Evolutionary conservation across 2,888 invertebrate genomes (phyloP), one percentile per base, ranked within the genome.

Genomic region (Ethmia dodecea): DNA sequence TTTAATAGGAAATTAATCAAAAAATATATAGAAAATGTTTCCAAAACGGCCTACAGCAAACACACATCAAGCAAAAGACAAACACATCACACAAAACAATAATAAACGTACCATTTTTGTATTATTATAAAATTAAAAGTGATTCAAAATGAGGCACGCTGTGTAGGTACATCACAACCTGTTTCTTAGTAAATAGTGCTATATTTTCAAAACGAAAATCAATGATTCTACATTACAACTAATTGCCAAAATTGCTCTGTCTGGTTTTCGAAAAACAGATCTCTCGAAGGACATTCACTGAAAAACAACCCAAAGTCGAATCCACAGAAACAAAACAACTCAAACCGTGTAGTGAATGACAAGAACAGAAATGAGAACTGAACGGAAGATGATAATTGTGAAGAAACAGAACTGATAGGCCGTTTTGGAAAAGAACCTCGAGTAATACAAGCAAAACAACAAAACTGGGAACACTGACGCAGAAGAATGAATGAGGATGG

Each of bases 11-110:
- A 59, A 58, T 45, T 45, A 64, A 56, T 45, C 51, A 48, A 56
- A 55, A 58, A 55, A 58, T 61, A 45, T 51, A 73, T 60, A 55
- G 43, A 65, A 66, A 70, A 69, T 72, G 66, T 72, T 83, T 84
- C 86, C 84, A 86, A 86, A 84, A 84, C 86, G 86, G 83, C 83
- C 84, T 81, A 84, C 80, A 84, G 78, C 83, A 84, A 78, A 84
- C 78, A 84, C 84, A 80, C 73, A 78, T 66, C 69, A 79, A 75
- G 78, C 69, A 72, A 76, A 76, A 69, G 70, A 22, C 22, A 22
- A 69, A 73, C 74, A 80, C 73, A 78, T 66, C 69, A 79, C 76
- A 79, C 69, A 72, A 76, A 75, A 31, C 31, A 38, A 35, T 22
- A 62, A 66, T 68, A 61, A 78, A 76, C 73, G 62, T 73, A 73